Conservation (phyloP, 1,140 invertebrate genomes). For the Calosoma granatense region DNA sequence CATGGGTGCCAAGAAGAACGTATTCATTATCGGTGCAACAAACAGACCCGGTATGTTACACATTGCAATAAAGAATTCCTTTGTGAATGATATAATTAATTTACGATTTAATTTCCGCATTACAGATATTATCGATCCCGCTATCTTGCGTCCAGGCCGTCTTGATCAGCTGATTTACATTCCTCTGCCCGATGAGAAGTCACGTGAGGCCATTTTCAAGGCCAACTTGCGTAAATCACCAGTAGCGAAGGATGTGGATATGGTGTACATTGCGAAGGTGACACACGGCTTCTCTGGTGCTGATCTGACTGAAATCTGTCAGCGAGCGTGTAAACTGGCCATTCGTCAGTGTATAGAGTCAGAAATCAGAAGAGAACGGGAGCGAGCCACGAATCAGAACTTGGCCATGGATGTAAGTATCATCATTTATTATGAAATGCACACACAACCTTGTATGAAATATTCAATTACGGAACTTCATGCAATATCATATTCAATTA, state of each 20-base stretch:
- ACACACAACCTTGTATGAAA: no score
- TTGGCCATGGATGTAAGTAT: slow-evolving; percentile 73
- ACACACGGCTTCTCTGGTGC: slow-evolving; percentile 97
- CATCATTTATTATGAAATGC: no score
- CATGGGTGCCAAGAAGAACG: slow-evolving; percentile 99
- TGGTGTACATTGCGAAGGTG: slow-evolving; percentile 90
- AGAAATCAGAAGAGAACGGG: slow-evolving; percentile 84
- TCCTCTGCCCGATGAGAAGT: slow-evolving; percentile 97
- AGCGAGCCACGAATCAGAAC: slow-evolving; percentile 68
- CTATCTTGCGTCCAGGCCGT: slow-evolving; percentile 95
- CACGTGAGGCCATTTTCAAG: slow-evolving; percentile 88
- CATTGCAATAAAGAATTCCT: background rate
- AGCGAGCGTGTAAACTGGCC: slow-evolving; percentile 97
- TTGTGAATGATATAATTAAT: background rate
- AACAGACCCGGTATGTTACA: slow-evolving; percentile 54
- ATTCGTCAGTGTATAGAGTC: slow-evolving; percentile 96
- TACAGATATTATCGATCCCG: slow-evolving; percentile 95
- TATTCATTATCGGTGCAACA: slow-evolving; percentile 99
- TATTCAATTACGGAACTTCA: no score
- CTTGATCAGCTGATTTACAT: slow-evolving; percentile 99
- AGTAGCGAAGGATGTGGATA: slow-evolving; percentile 89
- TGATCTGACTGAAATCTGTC: slow-evolving; percentile 98
- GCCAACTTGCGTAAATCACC: slow-evolving; percentile 96
- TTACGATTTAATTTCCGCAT: slow-evolving; percentile 2
- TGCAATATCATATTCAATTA: no score